Evolutionary conservation across 2,113 vertebrate species (phyloP).

Genomic region (Bos indicus): DNA sequence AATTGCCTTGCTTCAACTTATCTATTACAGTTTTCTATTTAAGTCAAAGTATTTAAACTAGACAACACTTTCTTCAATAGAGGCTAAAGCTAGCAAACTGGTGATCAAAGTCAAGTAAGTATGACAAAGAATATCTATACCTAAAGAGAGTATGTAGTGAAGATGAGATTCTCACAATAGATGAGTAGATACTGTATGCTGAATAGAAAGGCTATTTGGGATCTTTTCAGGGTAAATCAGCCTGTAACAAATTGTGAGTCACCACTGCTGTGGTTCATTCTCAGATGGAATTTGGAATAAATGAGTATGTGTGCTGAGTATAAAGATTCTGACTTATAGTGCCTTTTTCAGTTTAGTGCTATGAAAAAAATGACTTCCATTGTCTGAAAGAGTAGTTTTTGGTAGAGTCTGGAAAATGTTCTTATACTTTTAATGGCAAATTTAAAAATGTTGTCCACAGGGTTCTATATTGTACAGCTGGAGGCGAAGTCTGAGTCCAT

Average conservation of each 20-base stretch:
- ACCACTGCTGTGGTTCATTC: neutral
- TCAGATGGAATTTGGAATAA: neutral
- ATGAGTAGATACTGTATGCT: neutral
- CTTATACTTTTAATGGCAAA: constrained; percentile 1
- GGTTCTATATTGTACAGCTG: neutral
- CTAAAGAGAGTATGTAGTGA: neutral
- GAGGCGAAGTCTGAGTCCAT: neutral
- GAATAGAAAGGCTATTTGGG: neutral
- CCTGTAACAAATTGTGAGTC: neutral
- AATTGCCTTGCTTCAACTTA: neutral
- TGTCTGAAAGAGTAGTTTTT: constrained; percentile 7
- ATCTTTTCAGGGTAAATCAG: neutral
- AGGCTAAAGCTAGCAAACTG: neutral
- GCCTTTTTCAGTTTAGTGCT: neutral
- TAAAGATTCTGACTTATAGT: neutral
- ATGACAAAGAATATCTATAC: neutral
- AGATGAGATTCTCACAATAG: neutral
- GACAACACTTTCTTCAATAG: neutral
- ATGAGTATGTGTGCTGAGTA: neutral
- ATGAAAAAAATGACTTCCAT: neutral
- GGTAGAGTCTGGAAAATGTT: neutral
- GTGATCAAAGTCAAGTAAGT: neutral
- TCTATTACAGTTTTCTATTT: neutral
- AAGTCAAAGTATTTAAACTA: neutral
- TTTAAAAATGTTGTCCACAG: neutral